Percentiles rank a stretch among this genome's conserved stretches.
phyloP scores from a whole-genome alignment of 2,797 vertebrate genomes.

The Tympanoctomys barrerae region DNA sequence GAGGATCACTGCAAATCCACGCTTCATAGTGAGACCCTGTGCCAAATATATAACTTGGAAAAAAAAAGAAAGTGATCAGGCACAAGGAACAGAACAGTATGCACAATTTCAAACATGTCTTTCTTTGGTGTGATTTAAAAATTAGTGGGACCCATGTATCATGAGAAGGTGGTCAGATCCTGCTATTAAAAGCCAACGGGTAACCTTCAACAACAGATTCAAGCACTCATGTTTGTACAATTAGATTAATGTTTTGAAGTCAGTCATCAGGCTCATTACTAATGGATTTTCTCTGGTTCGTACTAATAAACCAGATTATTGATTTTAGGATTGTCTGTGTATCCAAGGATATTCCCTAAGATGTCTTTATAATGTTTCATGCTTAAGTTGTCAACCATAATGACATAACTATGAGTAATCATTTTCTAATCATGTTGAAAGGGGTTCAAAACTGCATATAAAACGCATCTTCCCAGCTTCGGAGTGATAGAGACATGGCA shows the following conservation, averaged over 20 bases:
- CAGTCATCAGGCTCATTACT: slow-evolving; percentile 83
- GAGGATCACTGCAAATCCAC: too few relatives aligned
- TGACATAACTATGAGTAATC: slow-evolving; percentile 86
- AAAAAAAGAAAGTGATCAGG: slow-evolving; percentile 55
- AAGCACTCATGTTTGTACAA: slow-evolving; percentile 86
- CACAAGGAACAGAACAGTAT: slow-evolving; percentile 79
- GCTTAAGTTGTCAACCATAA: slow-evolving; percentile 88
- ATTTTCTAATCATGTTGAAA: slow-evolving; percentile 88
- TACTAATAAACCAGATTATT: slow-evolving; percentile 90
- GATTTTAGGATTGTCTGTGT: slow-evolving; percentile 91
- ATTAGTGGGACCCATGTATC: slow-evolving; percentile 50
- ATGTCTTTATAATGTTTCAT: slow-evolving; percentile 87
- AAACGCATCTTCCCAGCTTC: slow-evolving; percentile 84
- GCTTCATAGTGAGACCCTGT: too few relatives aligned
- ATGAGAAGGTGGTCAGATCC: slow-evolving; percentile 84
- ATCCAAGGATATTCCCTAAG: slow-evolving; percentile 86
- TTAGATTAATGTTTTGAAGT: slow-evolving; percentile 82
- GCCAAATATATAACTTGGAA: too few relatives aligned
- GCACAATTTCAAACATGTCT: slow-evolving; percentile 75
- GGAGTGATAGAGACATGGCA: slow-evolving; percentile 43
- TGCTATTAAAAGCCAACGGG: slow-evolving; percentile 90
- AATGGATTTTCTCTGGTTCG: slow-evolving; percentile 89
- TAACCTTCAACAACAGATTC: slow-evolving; percentile 88
- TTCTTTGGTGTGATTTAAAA: slow-evolving; percentile 77
- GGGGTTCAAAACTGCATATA: slow-evolving; percentile 84